Evolutionary conservation across 37 sponge, comb jelly and placozoan species (phyloP), one percentile per base, ranked within the genome.

Genomic region (Bolinopsis microptera): DNA sequence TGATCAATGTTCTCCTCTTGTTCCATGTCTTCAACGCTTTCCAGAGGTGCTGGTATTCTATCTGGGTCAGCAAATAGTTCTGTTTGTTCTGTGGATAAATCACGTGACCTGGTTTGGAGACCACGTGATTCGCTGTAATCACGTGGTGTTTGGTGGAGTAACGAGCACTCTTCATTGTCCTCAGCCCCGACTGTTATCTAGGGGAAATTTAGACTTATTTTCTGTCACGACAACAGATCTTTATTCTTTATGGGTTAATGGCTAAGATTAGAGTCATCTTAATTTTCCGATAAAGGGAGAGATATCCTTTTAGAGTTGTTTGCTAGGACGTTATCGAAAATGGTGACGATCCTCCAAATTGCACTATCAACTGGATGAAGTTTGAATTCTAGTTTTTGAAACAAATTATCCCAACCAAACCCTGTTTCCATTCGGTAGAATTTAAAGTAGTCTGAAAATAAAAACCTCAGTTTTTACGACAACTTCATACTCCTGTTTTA

Each of bases 391-490:
- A n/a, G n/a, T n/a, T n/a, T n/a, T n/a, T n/a, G n/a, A n/a, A n/a
- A n/a, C n/a, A n/a, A n/a, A n/a, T n/a, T n/a, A n/a, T n/a, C n/a
- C n/a, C n/a, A n/a, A n/a, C n/a, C n/a, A n/a, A n/a, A n/a, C n/a
- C n/a, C n/a, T n/a, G n/a, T n/a, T n/a, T n/a, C n/a, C n/a, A n/a
- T n/a, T n/a, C n/a, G n/a, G n/a, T n/a, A 77, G 37, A 77, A 33
- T 77, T 35, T 35, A 32, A 28, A 77, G 33, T 16, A 77, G 36
- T 77, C 35, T 77, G 8, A 23, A 25, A 25, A 70, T 70, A 70
- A 25, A 3, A 9, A 77, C 80, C 80, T 77, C 80, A 16, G 80
- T 33, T 77, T 77, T 77, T 13, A 77, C 80, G 33, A 77, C 36
- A 5, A 34, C 80, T 0, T 77, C 36, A 77, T 13, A 16, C 37